These are phyloP conservation scores for Colinus virginianus DNA, from an alignment of 2,113 vertebrate genomes.

Conservation along the genomic window DNA sequence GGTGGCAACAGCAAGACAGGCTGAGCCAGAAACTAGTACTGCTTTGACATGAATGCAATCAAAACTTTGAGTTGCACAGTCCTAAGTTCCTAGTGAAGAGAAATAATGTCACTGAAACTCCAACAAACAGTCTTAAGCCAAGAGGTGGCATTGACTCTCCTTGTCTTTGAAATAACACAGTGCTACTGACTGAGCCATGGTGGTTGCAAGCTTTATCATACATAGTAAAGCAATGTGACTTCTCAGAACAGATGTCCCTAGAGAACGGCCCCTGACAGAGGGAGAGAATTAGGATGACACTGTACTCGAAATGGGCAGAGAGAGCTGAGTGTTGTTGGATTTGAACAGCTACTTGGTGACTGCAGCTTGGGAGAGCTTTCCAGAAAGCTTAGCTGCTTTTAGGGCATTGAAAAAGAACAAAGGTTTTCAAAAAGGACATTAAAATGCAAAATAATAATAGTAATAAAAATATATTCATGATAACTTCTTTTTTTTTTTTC, in stretches of 20 bases:
- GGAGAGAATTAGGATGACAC: background rate
- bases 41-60: background rate
- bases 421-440: background rate
- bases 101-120: background rate
- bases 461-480: background rate
- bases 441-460: background rate
- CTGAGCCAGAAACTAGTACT: background rate
- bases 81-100: background rate
- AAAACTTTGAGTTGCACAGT: background rate
- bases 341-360: background rate
- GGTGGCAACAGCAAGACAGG: background rate
- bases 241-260: background rate
- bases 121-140: background rate
- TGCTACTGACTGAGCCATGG: accelerated
- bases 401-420: background rate
- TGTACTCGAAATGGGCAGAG: accelerated
- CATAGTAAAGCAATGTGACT: background rate
- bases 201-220: background rate
- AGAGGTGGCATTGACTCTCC: background rate
- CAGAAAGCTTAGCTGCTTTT: background rate
- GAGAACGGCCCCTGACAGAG: background rate
- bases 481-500: background rate
- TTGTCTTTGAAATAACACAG: background rate
- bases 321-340: background rate
- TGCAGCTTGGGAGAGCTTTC: background rate